phyloP scores from a whole-genome alignment of 2,888 invertebrate genomes.

The Metellina segmentata region DNA sequence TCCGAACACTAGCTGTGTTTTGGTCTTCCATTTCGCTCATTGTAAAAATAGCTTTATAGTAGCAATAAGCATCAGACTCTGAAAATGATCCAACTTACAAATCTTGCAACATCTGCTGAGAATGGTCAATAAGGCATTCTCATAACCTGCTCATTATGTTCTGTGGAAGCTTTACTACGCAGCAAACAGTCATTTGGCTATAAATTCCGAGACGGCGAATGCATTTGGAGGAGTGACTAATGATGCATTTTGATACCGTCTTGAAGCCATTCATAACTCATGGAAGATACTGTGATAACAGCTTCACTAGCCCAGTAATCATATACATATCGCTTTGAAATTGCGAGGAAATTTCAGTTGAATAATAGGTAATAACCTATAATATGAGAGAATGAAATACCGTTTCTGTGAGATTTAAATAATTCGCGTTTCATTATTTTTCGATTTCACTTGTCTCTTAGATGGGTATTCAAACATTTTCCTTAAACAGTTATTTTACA shows the following conservation, averaged over 20 bases:
- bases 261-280: slow-evolving; percentile 50
- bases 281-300: slow-evolving; percentile 5
- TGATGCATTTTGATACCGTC: slow-evolving; percentile 50
- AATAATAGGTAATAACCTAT: background rate
- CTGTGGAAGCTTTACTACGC: background rate
- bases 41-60: background rate
- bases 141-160: slow-evolving; percentile 7
- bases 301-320: slow-evolving; percentile 18
- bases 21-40: background rate
- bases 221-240: slow-evolving; percentile 42
- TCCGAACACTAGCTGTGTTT: no score
- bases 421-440: no score
- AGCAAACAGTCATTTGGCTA: slow-evolving; percentile 22
- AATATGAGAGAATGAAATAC: no score
- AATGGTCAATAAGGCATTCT: slow-evolving; percentile 24
- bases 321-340: slow-evolving; percentile 10
- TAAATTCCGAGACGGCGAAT: slow-evolving; percentile 16
- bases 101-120: background rate
- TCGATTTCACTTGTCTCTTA: no score
- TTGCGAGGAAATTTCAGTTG: background rate
- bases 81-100: slow-evolving; percentile 7
- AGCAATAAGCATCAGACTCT: slow-evolving; percentile 23
- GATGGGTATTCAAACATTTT: no score
- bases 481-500: no score
- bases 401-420: no score